Base-by-base conservation (phyloP, 2,113 vertebrate genomes). In the Notothenia rossii region DNA sequence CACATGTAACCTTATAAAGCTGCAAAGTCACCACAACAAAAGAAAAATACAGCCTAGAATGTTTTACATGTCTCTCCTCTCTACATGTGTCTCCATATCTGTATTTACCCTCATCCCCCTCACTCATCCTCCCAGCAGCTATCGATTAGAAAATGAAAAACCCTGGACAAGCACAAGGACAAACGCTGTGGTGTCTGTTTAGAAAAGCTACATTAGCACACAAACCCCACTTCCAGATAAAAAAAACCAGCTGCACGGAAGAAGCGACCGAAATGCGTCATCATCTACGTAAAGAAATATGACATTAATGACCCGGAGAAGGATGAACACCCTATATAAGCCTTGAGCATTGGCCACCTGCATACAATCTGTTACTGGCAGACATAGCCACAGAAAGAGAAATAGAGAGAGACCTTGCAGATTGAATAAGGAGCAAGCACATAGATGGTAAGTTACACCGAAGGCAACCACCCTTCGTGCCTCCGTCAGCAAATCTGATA, bases 401-500 rank as follows among this genome's bases (percentile, higher is more conserved):
- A 5, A 70, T 18, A 22, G 29, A 5, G 72, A 72, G 75, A 75
- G 25, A 25, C 74, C 78, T 55, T 67, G 66, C 18, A 1, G 66
- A 71, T 64, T 3, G 46, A 82, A 80, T 48, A 75, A 43, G 72
- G 17, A 60, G 72, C 72, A 85, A 83, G 86, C 69, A 87, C 80
- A 91, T 72, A 72, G 83, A 90, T 82, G 64, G 65, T 72, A 58
- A 66, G 79, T 75, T 88, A 71, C 84, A 83, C 75, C 85, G 80
- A 65, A 81, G 84, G 81, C 74, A 82, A 81, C 33, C 69, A 62
- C 50, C 66, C 60, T 82, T 90, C 88, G 67, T 87, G 86, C 86
- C 60, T 83, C 60, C 0, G 76, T 92, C 92, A 91, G 89, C 92
- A 85, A 10, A 62, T 82, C 77, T 75, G 79, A 81, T 61, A 76